phyloP scores from a whole-genome alignment of 2,113 vertebrate species.

The Larimichthys polyactis region DNA sequence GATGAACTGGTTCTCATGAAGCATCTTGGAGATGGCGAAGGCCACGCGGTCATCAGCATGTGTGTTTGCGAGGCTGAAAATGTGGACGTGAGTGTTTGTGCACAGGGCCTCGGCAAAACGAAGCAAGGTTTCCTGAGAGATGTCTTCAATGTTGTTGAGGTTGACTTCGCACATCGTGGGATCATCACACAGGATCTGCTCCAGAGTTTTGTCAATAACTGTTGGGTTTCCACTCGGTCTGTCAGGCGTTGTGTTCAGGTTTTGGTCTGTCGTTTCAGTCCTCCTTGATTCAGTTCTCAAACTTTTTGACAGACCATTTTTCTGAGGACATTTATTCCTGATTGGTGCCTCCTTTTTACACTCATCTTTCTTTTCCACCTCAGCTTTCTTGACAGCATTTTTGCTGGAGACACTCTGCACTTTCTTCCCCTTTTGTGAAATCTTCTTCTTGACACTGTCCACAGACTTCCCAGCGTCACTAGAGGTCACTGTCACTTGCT shows the following conservation, averaged over 20 bases:
- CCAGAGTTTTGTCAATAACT: slow-evolving; percentile 86
- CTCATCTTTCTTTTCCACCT: slow-evolving; percentile 62
- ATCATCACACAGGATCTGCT: slow-evolving; percentile 86
- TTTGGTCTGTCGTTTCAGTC: slow-evolving; percentile 46
- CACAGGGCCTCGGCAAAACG: slow-evolving; percentile 88
- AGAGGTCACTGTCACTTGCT: slow-evolving; percentile 82
- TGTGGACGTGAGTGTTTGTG: slow-evolving; percentile 87
- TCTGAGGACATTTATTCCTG: slow-evolving; percentile 56
- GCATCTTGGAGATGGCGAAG: slow-evolving; percentile 88
- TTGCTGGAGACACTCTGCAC: slow-evolving; percentile 2
- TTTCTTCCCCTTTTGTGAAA: slow-evolving; percentile 52
- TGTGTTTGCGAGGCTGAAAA: slow-evolving; percentile 90
- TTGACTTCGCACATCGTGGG: slow-evolving; percentile 87
- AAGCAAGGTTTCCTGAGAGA: slow-evolving; percentile 86
- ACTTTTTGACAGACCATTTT: slow-evolving; percentile 68
- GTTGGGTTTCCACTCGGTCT: slow-evolving; percentile 87
- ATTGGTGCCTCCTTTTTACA: slow-evolving; percentile 38
- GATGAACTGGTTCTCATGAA: slow-evolving; percentile 86
- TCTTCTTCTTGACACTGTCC: slow-evolving; percentile 80
- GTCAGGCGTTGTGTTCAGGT: slow-evolving; percentile 66
- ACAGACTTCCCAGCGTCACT: slow-evolving; percentile 82
- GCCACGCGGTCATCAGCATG: slow-evolving; percentile 89
- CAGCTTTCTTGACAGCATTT: slow-evolving; percentile 63
- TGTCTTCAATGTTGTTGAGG: slow-evolving; percentile 93
- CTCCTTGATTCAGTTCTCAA: slow-evolving; percentile 67